Conservation (phyloP, 1,140 invertebrate species). For the Sycophaga agraensis region DNA sequence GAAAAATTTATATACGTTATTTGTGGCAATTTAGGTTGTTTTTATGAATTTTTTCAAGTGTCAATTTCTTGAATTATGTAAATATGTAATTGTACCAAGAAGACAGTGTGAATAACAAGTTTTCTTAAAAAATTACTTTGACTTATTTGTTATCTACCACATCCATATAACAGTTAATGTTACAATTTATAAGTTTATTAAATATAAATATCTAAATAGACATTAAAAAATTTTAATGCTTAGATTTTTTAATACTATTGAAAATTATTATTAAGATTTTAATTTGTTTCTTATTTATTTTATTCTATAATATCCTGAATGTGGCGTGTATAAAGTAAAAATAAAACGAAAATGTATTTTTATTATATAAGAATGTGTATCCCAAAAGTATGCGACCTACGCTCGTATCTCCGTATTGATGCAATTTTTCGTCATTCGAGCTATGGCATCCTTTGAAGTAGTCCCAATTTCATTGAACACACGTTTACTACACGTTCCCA, state of each 20-base stretch:
- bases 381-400: too few relatives aligned
- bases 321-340: too few relatives aligned
- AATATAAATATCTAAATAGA: too few relatives aligned
- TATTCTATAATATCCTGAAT: too few relatives aligned
- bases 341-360: too few relatives aligned
- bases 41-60: conserved; percentile 19
- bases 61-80: conserved; percentile 25
- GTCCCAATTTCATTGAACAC: too few relatives aligned
- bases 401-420: too few relatives aligned
- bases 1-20: conserved; percentile 22
- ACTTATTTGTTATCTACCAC: too few relatives aligned
- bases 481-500: too few relatives aligned
- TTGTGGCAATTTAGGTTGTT: conserved; percentile 24
- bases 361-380: too few relatives aligned
- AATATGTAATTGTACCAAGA: conserved; percentile 28
- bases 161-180: not conserved
- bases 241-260: not conserved
- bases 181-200: not conserved
- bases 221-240: not conserved
- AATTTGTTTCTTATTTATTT: not conserved
- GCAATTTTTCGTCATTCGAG: too few relatives aligned
- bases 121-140: conserved; percentile 21
- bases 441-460: too few relatives aligned
- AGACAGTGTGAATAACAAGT: conserved; percentile 22
- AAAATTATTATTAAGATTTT: not conserved